Conservation (phyloP, 2,113 vertebrate species). For the Catharus fuscescens region DNA sequence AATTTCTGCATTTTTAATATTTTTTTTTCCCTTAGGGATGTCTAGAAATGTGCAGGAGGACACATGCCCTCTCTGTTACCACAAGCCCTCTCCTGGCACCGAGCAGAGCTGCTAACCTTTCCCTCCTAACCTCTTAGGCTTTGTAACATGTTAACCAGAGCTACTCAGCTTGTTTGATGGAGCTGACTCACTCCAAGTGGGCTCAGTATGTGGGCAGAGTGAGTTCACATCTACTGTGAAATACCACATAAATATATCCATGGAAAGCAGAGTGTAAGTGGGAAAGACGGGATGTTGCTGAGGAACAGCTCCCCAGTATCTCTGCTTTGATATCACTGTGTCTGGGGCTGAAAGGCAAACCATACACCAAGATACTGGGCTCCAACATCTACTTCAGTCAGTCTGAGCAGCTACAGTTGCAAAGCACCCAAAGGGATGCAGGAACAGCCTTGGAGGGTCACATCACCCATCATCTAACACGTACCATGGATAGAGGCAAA, state of each 20-base stretch:
- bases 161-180: slow-evolving; percentile 21
- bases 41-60: not conserved
- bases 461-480: not conserved
- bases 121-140: not conserved
- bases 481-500: not conserved
- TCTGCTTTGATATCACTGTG: not conserved
- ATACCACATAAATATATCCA: slow-evolving; percentile 47
- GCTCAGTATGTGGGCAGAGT: slow-evolving; percentile 56
- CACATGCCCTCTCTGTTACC: not conserved
- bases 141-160: not conserved
- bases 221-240: slow-evolving; percentile 47
- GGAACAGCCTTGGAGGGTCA: not conserved
- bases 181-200: slow-evolving; percentile 64
- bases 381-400: not conserved
- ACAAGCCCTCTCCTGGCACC: fast-evolving
- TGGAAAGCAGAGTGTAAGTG: slow-evolving; percentile 42
- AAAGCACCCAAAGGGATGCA: not conserved
- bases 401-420: not conserved
- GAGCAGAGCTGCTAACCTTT: not conserved
- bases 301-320: slow-evolving; percentile 30
- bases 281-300: slow-evolving; percentile 53
- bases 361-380: not conserved
- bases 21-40: not conserved
- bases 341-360: not conserved
- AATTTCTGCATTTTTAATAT: not conserved